These are phyloP conservation scores for Orthosia cruda DNA, from an alignment of 2,888 invertebrate genomes.

Conservation along the genomic window DNA sequence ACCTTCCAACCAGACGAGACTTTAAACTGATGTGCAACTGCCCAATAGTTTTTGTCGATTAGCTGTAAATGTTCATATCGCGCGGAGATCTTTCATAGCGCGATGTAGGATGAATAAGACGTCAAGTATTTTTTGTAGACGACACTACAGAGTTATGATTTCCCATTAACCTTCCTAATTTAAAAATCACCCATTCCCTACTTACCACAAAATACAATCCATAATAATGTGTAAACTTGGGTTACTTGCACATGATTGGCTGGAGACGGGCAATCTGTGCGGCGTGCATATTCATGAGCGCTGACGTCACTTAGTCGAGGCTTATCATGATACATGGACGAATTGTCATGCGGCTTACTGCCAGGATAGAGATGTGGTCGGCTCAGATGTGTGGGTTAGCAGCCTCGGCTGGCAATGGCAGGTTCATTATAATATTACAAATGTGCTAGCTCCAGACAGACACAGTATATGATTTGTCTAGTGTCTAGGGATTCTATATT, in stretches of 20 bases:
- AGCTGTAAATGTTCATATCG: too few relatives aligned
- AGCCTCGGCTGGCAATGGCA: slow-evolving; percentile 7
- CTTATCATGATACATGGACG: slow-evolving; percentile 64
- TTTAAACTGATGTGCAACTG: too few relatives aligned
- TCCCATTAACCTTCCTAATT: slow-evolving; percentile 18
- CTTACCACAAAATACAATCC: slow-evolving; percentile 50
- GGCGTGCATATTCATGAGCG: slow-evolving; percentile 67
- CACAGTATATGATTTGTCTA: neutral
- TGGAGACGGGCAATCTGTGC: slow-evolving; percentile 63
- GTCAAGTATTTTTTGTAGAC: too few relatives aligned
- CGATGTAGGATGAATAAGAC: too few relatives aligned
- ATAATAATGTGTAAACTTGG: slow-evolving; percentile 55
- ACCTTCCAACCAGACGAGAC: too few relatives aligned
- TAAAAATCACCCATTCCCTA: slow-evolving; percentile 32
- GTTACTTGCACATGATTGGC: slow-evolving; percentile 61
- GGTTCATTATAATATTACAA: slow-evolving; percentile 21
- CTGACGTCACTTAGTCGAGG: slow-evolving; percentile 62
- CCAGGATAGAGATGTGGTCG: slow-evolving; percentile 42
- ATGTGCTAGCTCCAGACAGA: neutral
- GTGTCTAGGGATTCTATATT: neutral
- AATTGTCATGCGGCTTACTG: slow-evolving; percentile 54
- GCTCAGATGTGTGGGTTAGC: slow-evolving; percentile 23
- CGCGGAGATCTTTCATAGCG: too few relatives aligned
- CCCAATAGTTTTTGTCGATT: too few relatives aligned
- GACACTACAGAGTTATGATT: neutral